Evolutionary conservation across 2,888 invertebrate species (phyloP), one percentile per base, ranked within the genome.

Genomic region (Macaria notata): DNA sequence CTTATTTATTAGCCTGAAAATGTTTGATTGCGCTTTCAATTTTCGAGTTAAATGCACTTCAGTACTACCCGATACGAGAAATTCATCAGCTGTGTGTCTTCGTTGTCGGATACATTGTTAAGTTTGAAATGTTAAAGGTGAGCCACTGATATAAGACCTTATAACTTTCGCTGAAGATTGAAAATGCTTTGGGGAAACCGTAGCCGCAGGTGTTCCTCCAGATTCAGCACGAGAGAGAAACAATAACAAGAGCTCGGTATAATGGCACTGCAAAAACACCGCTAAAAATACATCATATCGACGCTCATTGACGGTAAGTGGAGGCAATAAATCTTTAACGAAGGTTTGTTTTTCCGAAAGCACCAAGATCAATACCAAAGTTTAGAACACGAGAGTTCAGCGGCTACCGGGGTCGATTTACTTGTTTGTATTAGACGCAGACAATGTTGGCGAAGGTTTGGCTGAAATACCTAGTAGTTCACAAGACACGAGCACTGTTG

Each of bases 401-500:
- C 63, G 60, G 60, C 58, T 55, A 56, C 43, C 19, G 39, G 8
- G 33, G 31, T 47, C 47, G 45, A 19, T 52, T 56, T 55, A 56
- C 53, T 45, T 50, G 56, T 51, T 54, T 38, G 8, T 7, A 38
- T 7, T 41, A 36, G n/a, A 30, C 7, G 29, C 36, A 19, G 19
- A 9, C 44, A 42, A 38, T 30, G 19, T 33, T 9, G 3, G 4
- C 9, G 51, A n/a, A 43, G 31, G 30, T 31, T 46, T 31, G n/a
- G 39, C 4, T 9, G 9, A 39, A 33, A 33, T 45, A 53, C 33
- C 9, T 41, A 43, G 55, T 31, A 43, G 9, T 36, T 54, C 61
- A 66, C 62, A 49, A 43, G 63, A 72, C 72, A 70, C 66, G 68
- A 71, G 72, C 70, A 71, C 62, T 60, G 53, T 49, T 61, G 57